Evolutionary conservation across 2,797 vertebrate genomes (phyloP).

Genomic region (Mormyrus proboscirostris): DNA sequence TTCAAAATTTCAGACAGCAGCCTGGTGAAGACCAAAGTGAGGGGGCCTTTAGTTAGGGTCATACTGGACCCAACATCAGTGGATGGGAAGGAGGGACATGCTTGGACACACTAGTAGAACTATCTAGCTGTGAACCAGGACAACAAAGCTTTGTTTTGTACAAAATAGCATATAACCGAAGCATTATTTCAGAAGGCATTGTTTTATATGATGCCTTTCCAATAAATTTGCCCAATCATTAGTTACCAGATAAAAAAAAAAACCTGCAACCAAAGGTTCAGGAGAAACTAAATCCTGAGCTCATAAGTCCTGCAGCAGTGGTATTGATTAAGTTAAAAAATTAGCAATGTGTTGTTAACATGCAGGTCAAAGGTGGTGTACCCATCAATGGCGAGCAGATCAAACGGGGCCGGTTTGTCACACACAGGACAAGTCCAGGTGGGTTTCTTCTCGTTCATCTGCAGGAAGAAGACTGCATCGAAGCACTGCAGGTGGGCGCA

Average conservation of each 20-base stretch:
- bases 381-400: constrained; percentile 74
- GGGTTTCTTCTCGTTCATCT: constrained; percentile 78
- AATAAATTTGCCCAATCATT: background rate
- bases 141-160: background rate
- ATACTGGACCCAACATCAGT: background rate
- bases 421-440: constrained; percentile 78
- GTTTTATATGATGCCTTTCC: background rate
- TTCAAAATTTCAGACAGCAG: constrained; percentile 72
- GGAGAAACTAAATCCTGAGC: background rate
- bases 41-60: background rate
- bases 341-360: background rate
- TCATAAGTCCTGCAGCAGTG: background rate
- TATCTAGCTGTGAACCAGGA: background rate
- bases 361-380: constrained; percentile 30
- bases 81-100: background rate
- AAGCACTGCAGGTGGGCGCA: constrained; percentile 80
- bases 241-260: background rate
- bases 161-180: background rate
- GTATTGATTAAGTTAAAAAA: background rate
- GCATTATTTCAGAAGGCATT: background rate
- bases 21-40: constrained; percentile 41
- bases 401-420: constrained; percentile 70
- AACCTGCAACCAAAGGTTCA: background rate
- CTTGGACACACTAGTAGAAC: background rate
- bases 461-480: constrained; percentile 74